Evolutionary conservation across 2,113 vertebrate species (phyloP), one percentile per base, ranked within the genome.

Genomic region (Sinocyclocheilus grahami): DNA sequence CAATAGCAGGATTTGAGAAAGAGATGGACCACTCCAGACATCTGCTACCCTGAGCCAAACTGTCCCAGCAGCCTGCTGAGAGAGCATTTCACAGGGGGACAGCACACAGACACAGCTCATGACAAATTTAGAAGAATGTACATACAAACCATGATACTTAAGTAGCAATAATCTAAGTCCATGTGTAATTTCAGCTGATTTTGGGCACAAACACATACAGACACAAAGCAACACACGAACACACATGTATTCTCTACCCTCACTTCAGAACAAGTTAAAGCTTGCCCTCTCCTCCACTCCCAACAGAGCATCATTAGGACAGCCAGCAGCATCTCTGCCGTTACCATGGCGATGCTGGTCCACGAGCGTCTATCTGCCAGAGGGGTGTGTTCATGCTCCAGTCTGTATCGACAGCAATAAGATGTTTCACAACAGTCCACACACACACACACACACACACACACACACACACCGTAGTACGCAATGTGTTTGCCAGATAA

Each of bases 301-400:
- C 42, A n/a, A 65, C 27, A 77, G 76, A 24, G 77, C 60, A 83
- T 89, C 89, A 87, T 89, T 86, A 86, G 37, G 85, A 84, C 86
- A 86, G 89, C 88, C 85, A 83, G 84, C 82, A 90, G 91, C 89
- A 88, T 86, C 86, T 84, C 86, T 77, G 60, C 63, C 53, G 55
- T 90, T 87, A 60, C 90, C 91, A 87, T 80, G 89, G 85, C 5
- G 2, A 87, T 37, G 37, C 37, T 65, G 81, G 16, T 74, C 53
- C 37, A 18, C 20, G 18, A 65, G 51, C 46, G 51, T 84, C 75
- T 84, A 18, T 74, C 24, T 78, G 46, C 65, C 55, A 80, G 82
- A 24, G 65, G 33, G 67, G 77, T 71, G 37, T 60, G 71, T 83
- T 83, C 63, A 78, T 48, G 53, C 39, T 83, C 18, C 20, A 62